Conservation (phyloP, 2,797 vertebrate genomes). For the Varecia variegata region DNA sequence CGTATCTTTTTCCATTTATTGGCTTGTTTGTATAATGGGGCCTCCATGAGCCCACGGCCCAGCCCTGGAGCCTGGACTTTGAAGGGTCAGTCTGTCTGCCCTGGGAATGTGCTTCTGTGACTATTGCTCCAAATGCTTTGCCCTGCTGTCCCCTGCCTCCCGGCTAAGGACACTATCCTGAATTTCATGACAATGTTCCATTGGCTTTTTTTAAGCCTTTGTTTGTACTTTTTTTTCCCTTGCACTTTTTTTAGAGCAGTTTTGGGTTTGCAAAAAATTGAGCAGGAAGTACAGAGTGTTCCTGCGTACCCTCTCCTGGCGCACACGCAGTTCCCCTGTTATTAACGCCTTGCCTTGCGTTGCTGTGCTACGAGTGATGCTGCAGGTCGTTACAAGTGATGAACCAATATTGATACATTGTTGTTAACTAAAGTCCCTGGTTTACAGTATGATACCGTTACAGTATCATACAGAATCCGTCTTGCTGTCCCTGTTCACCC, state of each 20-base stretch:
- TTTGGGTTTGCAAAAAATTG: neutral
- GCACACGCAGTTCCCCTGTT: neutral
- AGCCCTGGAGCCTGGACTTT: neutral
- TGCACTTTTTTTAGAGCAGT: neutral
- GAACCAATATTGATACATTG: fast-evolving
- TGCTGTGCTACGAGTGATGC: no score
- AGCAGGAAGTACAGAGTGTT: neutral
- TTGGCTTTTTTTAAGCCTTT: neutral
- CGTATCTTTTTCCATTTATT: no score
- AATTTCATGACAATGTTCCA: no score
- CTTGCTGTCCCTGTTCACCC: fast-evolving
- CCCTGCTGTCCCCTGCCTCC: neutral
- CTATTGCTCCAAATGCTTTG: neutral
- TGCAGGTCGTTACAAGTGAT: neutral
- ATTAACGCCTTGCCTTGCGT: no score
- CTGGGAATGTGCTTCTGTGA: no score
- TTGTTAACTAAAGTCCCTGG: neutral
- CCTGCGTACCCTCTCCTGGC: fast-evolving
- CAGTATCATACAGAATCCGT: neutral
- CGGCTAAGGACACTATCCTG: fast-evolving
- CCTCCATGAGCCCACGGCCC: neutral
- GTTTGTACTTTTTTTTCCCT: neutral
- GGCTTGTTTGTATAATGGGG: neutral
- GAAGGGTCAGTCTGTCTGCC: neutral
- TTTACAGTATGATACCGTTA: fast-evolving